Evolutionary conservation across 2,888 invertebrate species (phyloP).

Genomic region (Limnephilus marmoratus): DNA sequence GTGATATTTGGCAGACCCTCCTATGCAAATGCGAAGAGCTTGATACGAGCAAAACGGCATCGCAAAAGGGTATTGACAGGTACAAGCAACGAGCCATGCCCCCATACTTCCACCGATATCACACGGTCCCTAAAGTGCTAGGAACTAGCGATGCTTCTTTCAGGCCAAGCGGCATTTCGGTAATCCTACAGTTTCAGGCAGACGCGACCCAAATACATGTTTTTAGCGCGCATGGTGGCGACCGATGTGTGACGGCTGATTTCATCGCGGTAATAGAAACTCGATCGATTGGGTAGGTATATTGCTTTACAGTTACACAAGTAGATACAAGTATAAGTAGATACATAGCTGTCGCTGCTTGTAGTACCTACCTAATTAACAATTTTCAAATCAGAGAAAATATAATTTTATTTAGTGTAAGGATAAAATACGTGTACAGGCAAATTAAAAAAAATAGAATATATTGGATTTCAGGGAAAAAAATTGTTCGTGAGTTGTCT

Average conservation of each 20-base stretch:
- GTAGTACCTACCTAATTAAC: neutral
- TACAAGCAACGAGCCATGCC: neutral
- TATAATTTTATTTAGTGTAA: neutral
- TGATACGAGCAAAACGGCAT: neutral
- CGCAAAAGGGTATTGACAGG: constrained; percentile 31
- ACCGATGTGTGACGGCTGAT: neutral
- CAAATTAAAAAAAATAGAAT: neutral
- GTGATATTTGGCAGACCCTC: neutral
- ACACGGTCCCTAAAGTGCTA: neutral
- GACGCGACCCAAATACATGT: constrained; percentile 53
- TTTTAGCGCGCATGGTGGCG: constrained; percentile 35
- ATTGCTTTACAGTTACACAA: neutral
- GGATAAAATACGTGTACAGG: neutral
- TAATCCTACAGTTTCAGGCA: constrained; percentile 21
- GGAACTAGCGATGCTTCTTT: constrained; percentile 26
- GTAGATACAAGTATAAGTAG: neutral
- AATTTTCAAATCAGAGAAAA: neutral
- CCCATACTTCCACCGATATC: neutral
- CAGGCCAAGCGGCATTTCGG: constrained; percentile 36
- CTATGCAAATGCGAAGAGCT: constrained; percentile 58
- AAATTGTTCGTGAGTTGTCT: no score
- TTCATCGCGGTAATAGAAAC: neutral
- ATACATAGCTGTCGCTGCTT: neutral
- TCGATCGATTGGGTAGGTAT: neutral
- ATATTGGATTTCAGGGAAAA: no score